Evolutionary conservation across 2,113 vertebrate genomes (phyloP), one percentile per base, ranked within the genome.

Genomic region (Syrrhaptes paradoxus): DNA sequence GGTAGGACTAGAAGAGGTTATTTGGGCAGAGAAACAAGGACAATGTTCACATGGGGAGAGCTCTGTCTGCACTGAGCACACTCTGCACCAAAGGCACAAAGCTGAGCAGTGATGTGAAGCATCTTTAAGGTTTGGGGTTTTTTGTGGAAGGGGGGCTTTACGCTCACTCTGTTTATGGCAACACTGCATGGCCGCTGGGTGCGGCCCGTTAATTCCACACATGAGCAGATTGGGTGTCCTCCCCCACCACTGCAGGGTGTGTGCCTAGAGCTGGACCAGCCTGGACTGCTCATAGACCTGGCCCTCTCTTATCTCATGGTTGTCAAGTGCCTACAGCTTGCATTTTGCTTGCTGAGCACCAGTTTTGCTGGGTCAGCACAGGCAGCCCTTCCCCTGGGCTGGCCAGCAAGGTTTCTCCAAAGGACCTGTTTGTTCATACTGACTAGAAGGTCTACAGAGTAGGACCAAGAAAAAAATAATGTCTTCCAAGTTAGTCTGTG

Each of bases 31-130:
- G 43, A 20, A 84, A 5, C 28, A 73, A 72, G 49, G 49, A 32
- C 26, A 38, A 0, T 0, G 2, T 58, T 58, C 10, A 12, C 13
- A 4, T 2, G 0, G 11, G 43, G 8, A 25, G 36, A 67, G 12
- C 46, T 84, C 51, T 83, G 75, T 17, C 58, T 84, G 57, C 24
- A 41, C 9, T 70, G 57, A 8, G 32, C 19, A 51, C 38, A 38
- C 24, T 34, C 48, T 89, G 43, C 17, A n/a, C 34, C 20, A 17
- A 45, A 26, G 18, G 17, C 49, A 62, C 55, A 46, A 46, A 77
- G 70, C 38, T 0, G 1, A 26, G 45, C 7, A 2, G 34, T 1
- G 4, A 7, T 10, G 14, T 68, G 63, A 49, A 38, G 48, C 17
- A 34, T 3, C 32, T 78, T 22, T 73, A 74, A 58, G 74, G 43